Conservation (phyloP, 2,113 vertebrate genomes). For the Coryphaenoides rupestris region DNA sequence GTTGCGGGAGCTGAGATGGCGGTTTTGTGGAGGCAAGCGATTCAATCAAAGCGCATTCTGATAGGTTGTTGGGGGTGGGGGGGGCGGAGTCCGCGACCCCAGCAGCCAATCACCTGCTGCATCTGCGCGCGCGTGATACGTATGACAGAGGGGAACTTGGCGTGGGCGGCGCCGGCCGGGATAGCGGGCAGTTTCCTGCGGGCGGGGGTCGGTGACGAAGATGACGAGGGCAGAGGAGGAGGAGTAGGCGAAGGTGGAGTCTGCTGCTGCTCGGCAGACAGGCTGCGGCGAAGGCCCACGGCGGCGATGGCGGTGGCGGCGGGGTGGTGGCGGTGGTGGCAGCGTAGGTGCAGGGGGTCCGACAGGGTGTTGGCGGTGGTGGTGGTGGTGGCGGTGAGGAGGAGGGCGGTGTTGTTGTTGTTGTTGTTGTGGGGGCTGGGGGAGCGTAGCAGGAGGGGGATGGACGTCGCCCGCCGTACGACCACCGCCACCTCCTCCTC, state of each 20-base stretch:
- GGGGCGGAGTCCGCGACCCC: slow-evolving; percentile 12
- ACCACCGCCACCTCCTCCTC: slow-evolving; percentile 62
- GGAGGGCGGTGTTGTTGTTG: too few species aligned
- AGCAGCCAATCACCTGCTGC: slow-evolving; percentile 84
- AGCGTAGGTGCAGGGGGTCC: slow-evolving; percentile 79
- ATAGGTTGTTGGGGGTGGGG: slow-evolving; percentile 15
- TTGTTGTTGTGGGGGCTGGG: slow-evolving; percentile 80
- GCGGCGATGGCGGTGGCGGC: too few species aligned
- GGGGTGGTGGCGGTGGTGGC: too few species aligned
- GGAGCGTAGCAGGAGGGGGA: slow-evolving; percentile 78
- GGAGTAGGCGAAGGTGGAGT: slow-evolving; percentile 60
- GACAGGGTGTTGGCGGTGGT: slow-evolving; percentile 75
- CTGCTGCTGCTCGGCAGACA: slow-evolving; percentile 78
- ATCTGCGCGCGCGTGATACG: slow-evolving; percentile 88
- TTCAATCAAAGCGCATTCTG: neutral
- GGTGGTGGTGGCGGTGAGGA: too few species aligned
- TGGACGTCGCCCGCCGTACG: too few species aligned
- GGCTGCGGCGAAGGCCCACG: slow-evolving; percentile 78
- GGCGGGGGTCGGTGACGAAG: slow-evolving; percentile 49
- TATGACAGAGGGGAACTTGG: slow-evolving; percentile 87
- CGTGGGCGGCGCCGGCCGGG: slow-evolving; percentile 77
- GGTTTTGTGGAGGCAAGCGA: too few species aligned
- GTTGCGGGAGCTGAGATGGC: too few species aligned
- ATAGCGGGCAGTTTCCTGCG: slow-evolving; percentile 86
- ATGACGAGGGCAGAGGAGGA: slow-evolving; percentile 45